Evolutionary conservation across 2,888 invertebrate species (phyloP).

Genomic region (Prenolepis imparis): DNA sequence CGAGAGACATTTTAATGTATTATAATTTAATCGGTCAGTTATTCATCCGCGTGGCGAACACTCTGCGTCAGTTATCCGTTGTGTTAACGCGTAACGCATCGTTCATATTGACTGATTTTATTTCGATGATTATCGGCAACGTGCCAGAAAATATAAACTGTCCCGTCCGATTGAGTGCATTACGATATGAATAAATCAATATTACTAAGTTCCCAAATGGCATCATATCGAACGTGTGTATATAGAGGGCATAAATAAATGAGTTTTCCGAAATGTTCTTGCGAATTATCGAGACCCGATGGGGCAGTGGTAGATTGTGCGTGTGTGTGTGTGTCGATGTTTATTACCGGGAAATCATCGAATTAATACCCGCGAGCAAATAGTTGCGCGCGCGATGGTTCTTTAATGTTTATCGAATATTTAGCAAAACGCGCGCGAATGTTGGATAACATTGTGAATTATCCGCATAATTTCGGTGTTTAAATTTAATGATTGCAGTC

Average conservation of each 20-base stretch:
- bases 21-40: conserved; percentile 44
- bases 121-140: conserved; percentile 38
- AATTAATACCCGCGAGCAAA: conserved; percentile 40
- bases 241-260: conserved; percentile 34
- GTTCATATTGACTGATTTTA: conserved; percentile 44
- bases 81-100: not conserved
- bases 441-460: conserved; percentile 20
- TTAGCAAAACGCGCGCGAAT: conserved; percentile 12
- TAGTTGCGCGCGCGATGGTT: conserved; percentile 40
- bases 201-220: conserved; percentile 46
- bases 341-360: conserved; percentile 28
- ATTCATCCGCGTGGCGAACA: conserved; percentile 19
- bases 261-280: conserved; percentile 38
- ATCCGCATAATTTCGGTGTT: conserved; percentile 36
- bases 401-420: conserved; percentile 45
- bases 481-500: conserved; percentile 30
- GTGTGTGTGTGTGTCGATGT: conserved; percentile 21
- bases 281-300: conserved; percentile 32
- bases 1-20: conserved; percentile 40
- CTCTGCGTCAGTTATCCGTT: conserved; percentile 17
- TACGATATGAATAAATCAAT: conserved; percentile 47
- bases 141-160: conserved; percentile 45
- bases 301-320: not conserved
- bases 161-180: not conserved
- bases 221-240: conserved; percentile 17